Base-by-base conservation (phyloP, 92 coral and sea anemone species). In the Epizoanthus ramosus region DNA sequence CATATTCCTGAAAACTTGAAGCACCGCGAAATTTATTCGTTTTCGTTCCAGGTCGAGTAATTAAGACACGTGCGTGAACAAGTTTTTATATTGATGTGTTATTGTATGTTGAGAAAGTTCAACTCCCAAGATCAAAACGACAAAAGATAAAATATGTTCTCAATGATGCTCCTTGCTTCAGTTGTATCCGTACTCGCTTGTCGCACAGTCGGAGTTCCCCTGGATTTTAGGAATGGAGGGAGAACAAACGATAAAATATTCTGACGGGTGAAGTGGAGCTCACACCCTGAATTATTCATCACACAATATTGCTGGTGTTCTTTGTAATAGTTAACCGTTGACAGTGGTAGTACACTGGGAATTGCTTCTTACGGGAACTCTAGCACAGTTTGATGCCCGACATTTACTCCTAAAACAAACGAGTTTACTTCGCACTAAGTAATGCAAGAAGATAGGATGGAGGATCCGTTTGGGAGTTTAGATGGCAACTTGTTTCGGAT, bases 401-500 rank as follows among this genome's bases (percentile, higher is more conserved):
- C 19, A 61, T 41, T 61, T 12, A 25, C 54, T 61, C 37, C 43
- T 37, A 21, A 39, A 60, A 56, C 23, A 14, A 57, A 35, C 12
- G 54, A 61, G 63, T 19, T 67, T 31, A 16, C 21, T 37, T 28
- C 54, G 21, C 37, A 52, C 80, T 5, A 58, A 75, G 63, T n/a
- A 22, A 77, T 77, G 71, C 54, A 39, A 15, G 82, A 69, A 77
- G 63, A 43, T 43, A 60, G 54, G 9, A 21, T 21, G 16, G 70
- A 77, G 3, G 82, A 77, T 7, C 57, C 82, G n/a, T 77, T 77
- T 41, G 82, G 70, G 47, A 56, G 82, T 24, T 47, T 77, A 22
- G 82, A 77, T 43, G 82, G 70, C 39, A 60, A 60, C 66, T 77
- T 77, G 70, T 77, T 41, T 77, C 70, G 82, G 23, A 77, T 19